phyloP scores from a whole-genome alignment of 23 tunicate species.

The Halocynthia aurantium region DNA sequence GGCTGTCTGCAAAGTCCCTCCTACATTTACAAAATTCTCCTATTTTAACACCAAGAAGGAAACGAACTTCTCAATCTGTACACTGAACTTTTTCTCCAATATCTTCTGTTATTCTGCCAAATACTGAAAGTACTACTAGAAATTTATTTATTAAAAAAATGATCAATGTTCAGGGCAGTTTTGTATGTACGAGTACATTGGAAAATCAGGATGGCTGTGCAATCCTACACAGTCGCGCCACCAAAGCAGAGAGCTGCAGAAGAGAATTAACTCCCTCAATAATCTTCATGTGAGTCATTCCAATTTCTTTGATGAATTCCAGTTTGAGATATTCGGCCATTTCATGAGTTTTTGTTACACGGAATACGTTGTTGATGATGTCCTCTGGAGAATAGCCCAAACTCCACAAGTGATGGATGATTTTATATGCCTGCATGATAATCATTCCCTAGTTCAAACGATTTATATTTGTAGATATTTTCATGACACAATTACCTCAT shows the following conservation, averaged over 20 bases:
- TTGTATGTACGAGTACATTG: too few species aligned
- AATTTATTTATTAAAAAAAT: too few species aligned
- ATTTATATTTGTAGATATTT: too few species aligned
- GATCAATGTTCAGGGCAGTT: too few species aligned
- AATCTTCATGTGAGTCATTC: conserved; percentile 67
- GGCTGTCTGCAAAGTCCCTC: neutral
- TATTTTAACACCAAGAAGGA: conserved; percentile 2
- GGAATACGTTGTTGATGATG: conserved; percentile 81
- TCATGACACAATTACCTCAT: conserved; percentile 39
- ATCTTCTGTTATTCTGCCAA: too few species aligned
- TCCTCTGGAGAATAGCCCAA: conserved; percentile 97
- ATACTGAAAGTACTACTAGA: too few species aligned
- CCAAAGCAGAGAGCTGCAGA: conserved; percentile 69
- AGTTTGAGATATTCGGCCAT: conserved; percentile 75
- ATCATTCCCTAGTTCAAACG: neutral
- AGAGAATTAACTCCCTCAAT: conserved; percentile 85
- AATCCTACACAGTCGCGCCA: conserved; percentile 60
- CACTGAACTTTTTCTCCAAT: too few species aligned
- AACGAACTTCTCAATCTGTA: neutral
- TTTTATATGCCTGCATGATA: conserved; percentile 76
- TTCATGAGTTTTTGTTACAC: conserved; percentile 86
- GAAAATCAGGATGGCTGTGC: neutral
- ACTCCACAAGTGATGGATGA: conserved; percentile 66
- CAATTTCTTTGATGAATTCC: conserved; percentile 75
- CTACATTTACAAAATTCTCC: conserved; percentile 1